A percentile compares a stretch with the other conserved stretches of the same genome.
phyloP scores from a whole-genome alignment of 2,797 vertebrate genomes.

The Arremon aurantiirostris region DNA sequence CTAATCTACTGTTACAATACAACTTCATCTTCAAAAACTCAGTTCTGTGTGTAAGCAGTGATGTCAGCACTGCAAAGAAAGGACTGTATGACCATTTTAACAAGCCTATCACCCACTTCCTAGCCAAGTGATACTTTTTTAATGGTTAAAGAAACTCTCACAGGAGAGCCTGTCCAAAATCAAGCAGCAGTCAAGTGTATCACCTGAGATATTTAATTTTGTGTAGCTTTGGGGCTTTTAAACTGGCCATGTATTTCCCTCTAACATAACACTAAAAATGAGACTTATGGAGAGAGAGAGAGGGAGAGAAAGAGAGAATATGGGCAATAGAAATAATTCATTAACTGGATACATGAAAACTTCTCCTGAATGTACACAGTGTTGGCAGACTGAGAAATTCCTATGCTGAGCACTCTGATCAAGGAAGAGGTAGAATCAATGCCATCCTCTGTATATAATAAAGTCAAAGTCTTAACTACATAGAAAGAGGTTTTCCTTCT shows the following conservation, averaged over 20 bases:
- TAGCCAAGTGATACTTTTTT: background rate
- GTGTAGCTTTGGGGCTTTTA: background rate
- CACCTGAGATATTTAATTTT: background rate
- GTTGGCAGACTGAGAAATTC: background rate
- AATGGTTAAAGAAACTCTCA: background rate
- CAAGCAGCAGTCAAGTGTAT: background rate
- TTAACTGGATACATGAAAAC: background rate
- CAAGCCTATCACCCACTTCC: background rate
- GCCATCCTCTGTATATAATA: background rate
- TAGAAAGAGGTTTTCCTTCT: background rate
- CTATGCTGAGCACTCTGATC: background rate
- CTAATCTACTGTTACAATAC: background rate
- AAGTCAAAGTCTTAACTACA: background rate
- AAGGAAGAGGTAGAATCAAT: background rate
- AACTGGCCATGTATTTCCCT: background rate
- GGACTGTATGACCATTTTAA: background rate
- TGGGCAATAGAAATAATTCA: background rate
- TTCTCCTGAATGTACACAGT: background rate
- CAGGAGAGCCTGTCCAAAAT: background rate
- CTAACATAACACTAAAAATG: background rate
- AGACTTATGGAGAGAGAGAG: background rate
- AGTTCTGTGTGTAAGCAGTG: background rate
- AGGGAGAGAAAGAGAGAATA: background rate
- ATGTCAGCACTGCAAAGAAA: background rate
- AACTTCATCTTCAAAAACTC: background rate